Percentiles rank a stretch among this genome's conserved stretches.
Conservation (phyloP, 2,113 vertebrate genomes). For the Condylura cristata region DNA sequence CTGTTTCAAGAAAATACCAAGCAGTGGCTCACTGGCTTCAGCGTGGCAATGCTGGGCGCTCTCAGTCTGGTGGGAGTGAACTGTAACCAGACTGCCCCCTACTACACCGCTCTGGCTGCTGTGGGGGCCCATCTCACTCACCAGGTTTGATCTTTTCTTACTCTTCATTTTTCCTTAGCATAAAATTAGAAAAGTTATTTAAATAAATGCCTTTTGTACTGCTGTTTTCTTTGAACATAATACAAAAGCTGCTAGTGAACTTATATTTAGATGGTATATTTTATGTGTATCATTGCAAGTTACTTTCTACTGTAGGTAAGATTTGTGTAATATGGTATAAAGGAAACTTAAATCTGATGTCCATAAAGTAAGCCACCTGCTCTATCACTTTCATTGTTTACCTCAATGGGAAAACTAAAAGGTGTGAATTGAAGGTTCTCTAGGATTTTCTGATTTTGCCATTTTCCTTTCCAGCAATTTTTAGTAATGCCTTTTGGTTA, state of each 20-base stretch:
- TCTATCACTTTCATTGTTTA: background rate
- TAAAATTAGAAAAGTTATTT: background rate
- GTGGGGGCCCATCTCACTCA: conserved; percentile 87
- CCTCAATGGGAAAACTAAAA: background rate
- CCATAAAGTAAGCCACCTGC: background rate
- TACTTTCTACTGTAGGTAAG: background rate
- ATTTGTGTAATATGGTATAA: background rate
- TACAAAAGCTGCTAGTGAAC: background rate
- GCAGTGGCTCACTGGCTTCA: conserved; percentile 93
- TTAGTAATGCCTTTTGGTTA: background rate
- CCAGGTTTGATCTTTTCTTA: conserved; percentile 88
- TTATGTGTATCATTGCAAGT: background rate
- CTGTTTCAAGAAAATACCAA: conserved; percentile 92
- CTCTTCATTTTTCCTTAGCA: background rate
- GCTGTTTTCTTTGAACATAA: background rate
- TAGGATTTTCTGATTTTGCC: background rate
- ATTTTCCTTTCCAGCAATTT: background rate
- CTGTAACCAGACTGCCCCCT: conserved; percentile 90
- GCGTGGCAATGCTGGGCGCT: conserved; percentile 89
- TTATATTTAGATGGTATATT: background rate
- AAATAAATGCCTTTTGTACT: background rate
- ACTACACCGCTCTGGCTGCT: conserved; percentile 87
- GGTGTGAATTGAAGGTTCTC: background rate
- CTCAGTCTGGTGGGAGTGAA: conserved; percentile 89
- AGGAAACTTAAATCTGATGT: background rate